A percentile compares a stretch with the other conserved stretches of the same genome.
These are phyloP conservation scores for Lanius ludovicianus DNA, from an alignment of 2,113 vertebrate genomes.

Conservation along the genomic window DNA sequence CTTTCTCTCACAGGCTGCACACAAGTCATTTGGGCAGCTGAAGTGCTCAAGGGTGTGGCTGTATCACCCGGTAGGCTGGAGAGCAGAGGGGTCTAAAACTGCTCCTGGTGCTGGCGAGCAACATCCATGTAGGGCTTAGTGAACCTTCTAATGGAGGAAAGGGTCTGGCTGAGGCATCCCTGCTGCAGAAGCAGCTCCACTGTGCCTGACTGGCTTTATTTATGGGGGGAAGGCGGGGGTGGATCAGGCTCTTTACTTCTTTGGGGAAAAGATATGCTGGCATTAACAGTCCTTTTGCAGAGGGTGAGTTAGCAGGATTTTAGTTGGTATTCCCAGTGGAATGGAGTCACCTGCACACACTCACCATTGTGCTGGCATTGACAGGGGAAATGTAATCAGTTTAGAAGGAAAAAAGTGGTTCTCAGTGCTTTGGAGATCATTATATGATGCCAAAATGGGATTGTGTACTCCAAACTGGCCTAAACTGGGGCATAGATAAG, in stretches of 20 bases:
- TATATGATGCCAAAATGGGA: neutral
- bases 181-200: neutral
- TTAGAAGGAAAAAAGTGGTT: neutral
- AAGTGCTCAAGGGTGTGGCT: neutral
- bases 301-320: neutral
- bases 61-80: neutral
- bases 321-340: neutral
- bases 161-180: neutral
- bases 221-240: neutral
- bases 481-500: neutral
- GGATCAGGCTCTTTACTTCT: neutral
- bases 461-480: neutral
- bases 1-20: neutral
- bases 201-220: neutral
- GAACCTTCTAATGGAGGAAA: neutral
- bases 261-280: neutral
- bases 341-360: neutral
- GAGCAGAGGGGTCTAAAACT: neutral
- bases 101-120: neutral
- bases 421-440: neutral
- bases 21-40: neutral
- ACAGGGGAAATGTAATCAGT: neutral
- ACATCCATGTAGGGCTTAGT: rapidly evolving
- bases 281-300: neutral
- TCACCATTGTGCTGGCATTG: neutral